A percentile compares a stretch with the other conserved stretches of the same genome.
These are phyloP conservation scores for Anastrepha obliqua DNA, from an alignment of 1,140 invertebrate genomes.

Conservation along the genomic window DNA sequence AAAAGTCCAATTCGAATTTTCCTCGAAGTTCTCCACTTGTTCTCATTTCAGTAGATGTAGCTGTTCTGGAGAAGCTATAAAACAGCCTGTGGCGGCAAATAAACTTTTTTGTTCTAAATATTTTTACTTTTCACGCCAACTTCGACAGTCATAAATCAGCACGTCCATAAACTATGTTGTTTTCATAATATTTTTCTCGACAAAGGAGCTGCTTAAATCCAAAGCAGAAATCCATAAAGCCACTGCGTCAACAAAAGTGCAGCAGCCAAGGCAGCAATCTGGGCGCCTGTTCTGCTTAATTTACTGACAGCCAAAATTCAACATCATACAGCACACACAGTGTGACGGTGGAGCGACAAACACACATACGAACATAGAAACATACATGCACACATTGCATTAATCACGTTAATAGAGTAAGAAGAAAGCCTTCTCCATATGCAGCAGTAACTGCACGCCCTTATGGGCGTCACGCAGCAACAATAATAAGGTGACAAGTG, in stretches of 20 bases:
- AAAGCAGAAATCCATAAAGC: not conserved
- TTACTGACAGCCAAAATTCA: slow-evolving; percentile 24
- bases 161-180: slow-evolving; percentile 41
- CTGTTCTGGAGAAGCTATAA: not conserved
- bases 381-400: too few relatives aligned
- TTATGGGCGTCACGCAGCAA: not conserved
- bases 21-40: not conserved
- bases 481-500: not conserved
- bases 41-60: not conserved
- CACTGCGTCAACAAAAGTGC: not conserved
- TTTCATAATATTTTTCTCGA: not conserved
- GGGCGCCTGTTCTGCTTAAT: slow-evolving; percentile 41
- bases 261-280: slow-evolving; percentile 6
- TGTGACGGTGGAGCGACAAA: not conserved
- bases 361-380: too few relatives aligned
- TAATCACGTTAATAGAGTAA: not conserved
- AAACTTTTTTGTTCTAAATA: not conserved
- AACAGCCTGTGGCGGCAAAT: not conserved
- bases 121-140: slow-evolving; percentile 13
- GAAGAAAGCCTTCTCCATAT: not conserved
- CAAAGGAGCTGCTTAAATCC: not conserved
- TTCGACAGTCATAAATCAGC: slow-evolving; percentile 47
- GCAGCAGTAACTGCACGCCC: not conserved
- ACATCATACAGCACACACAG: not conserved
- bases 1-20: too few relatives aligned